A percentile compares a stretch with the other conserved stretches of the same genome.
Conservation (phyloP, 2,797 vertebrate species). For the Ctenopoma multispine region DNA sequence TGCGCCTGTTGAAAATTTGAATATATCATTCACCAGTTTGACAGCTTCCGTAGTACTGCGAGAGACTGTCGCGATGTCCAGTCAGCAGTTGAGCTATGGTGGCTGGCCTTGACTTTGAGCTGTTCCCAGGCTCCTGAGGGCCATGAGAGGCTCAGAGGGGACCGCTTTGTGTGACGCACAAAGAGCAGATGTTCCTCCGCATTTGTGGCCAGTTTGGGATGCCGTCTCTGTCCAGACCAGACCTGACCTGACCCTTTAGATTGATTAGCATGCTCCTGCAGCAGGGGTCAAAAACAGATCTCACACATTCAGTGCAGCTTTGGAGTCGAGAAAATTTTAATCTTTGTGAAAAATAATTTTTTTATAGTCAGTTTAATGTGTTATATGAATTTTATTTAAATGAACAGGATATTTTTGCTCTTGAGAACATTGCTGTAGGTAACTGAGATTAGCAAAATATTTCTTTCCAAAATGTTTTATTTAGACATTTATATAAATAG, state of each 20-base stretch:
- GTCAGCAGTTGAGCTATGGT: conserved; percentile 46
- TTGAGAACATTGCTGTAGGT: too few relatives aligned
- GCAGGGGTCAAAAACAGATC: conserved; percentile 56
- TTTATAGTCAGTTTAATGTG: not conserved
- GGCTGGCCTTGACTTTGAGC: conserved; percentile 81
- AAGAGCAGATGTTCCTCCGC: conserved; percentile 82
- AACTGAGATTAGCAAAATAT: conserved; percentile 1
- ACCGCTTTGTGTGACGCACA: conserved; percentile 75
- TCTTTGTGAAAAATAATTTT: conserved; percentile 3
- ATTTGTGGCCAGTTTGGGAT: conserved; percentile 75
- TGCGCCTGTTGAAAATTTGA: conserved; percentile 4
- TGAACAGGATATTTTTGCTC: not conserved
- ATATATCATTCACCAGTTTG: conserved; percentile 19
- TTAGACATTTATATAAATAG: not conserved
- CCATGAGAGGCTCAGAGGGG: conserved; percentile 60
- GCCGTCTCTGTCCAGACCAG: conserved; percentile 73
- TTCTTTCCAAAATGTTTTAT: not conserved
- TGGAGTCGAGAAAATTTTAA: conserved; percentile 20
- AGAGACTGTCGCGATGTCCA: conserved; percentile 41
- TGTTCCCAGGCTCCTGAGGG: conserved; percentile 73
- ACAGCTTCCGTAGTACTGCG: not conserved
- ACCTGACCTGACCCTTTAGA: conserved; percentile 72
- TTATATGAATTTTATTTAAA: not conserved
- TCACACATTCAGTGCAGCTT: conserved; percentile 53
- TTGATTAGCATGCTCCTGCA: conserved; percentile 74